Evolutionary conservation across 2,888 invertebrate genomes (phyloP).

Genomic region (Caenorhabditis imperialis): DNA sequence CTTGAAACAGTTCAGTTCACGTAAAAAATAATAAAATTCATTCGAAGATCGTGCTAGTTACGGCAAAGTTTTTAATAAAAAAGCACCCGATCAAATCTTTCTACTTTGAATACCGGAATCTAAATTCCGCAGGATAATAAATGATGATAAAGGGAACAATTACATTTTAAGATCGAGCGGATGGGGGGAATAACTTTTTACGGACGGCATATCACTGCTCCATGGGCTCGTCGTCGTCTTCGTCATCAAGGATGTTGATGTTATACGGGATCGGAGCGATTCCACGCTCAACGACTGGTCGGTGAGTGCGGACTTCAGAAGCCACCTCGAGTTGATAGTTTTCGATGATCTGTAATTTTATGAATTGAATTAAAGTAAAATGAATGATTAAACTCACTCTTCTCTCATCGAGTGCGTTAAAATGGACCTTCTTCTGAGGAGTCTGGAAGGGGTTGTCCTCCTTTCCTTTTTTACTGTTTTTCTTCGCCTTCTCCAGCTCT

Average conservation of each 20-base stretch:
- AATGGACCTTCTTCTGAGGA: constrained; percentile 49
- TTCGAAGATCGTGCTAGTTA: no score
- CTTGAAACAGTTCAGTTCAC: no score
- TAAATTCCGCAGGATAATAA: no score
- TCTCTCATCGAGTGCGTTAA: constrained; percentile 62
- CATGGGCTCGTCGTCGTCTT: constrained; percentile 33
- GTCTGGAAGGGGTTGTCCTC: constrained; percentile 48
- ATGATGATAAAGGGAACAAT: no score
- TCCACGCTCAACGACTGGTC: constrained; percentile 45
- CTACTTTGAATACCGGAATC: no score
- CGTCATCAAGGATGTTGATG: constrained; percentile 61
- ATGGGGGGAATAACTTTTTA: no score
- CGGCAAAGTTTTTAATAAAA: no score
- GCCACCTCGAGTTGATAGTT: constrained; percentile 68
- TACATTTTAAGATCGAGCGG: no score
- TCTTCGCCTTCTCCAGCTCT: constrained; percentile 12
- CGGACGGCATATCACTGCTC: no score
- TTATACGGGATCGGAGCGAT: constrained; percentile 70
- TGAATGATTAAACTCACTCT: constrained; percentile 38
- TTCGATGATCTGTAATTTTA: constrained; percentile 61
- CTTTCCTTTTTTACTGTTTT: constrained; percentile 1
- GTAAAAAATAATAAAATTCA: no score
- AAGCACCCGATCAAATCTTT: no score
- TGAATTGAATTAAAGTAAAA: constrained; percentile 1
- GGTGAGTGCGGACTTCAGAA: constrained; percentile 58